A percentile compares a stretch with the other conserved stretches of the same genome.
Evolutionary conservation across 2,888 invertebrate genomes (phyloP).

Genomic region (Adelognathus sp.): DNA sequence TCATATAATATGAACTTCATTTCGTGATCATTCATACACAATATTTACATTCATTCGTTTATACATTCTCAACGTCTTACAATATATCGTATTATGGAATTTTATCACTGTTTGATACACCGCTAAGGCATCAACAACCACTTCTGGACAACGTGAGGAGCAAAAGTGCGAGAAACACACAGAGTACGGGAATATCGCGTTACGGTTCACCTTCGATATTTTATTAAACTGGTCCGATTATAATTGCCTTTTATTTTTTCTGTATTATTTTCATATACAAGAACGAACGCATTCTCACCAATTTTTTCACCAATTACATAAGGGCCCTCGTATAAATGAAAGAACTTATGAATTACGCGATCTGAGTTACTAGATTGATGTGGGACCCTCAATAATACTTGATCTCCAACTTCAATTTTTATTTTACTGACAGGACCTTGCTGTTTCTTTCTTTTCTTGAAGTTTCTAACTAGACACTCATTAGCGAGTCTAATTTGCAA

Average conservation of each 20-base stretch:
- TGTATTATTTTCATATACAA: neutral
- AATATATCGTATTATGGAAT: too few species aligned
- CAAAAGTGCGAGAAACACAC: too few species aligned
- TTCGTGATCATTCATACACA: too few species aligned
- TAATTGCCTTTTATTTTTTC: constrained; percentile 10
- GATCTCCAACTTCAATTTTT: constrained; percentile 12
- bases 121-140: too few species aligned
- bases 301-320: neutral
- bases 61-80: too few species aligned
- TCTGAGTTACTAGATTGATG: constrained; percentile 31
- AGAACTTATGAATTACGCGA: constrained; percentile 35
- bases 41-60: too few species aligned
- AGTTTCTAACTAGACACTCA: neutral
- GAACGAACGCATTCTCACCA: constrained; percentile 26
- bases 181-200: too few species aligned
- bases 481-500: constrained; percentile 2
- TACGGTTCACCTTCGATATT: too few species aligned
- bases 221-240: neutral
- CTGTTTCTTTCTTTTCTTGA: constrained; percentile 14
- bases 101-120: too few species aligned
- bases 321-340: constrained; percentile 29
- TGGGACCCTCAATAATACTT: constrained; percentile 18
- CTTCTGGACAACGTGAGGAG: too few species aligned
- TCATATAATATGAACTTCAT: too few species aligned
- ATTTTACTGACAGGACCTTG: neutral